Percentiles rank a stretch among this genome's conserved stretches.
These are phyloP conservation scores for Heliconius hortense DNA, from an alignment of 2,888 invertebrate species.

Conservation along the genomic window DNA sequence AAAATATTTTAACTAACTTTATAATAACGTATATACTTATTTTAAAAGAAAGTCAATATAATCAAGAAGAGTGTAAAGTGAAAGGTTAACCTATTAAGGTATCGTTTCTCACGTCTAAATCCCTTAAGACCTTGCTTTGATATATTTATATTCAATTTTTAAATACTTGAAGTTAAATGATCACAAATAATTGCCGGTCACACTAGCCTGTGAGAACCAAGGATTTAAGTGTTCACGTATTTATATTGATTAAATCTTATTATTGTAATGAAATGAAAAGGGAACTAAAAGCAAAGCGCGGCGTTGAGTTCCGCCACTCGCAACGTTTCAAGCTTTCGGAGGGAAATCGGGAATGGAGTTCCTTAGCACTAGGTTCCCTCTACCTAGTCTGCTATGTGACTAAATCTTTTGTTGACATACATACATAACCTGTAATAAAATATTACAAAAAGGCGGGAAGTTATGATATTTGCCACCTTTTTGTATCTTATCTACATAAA, in stretches of 20 bases:
- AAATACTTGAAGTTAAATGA: constrained; percentile 28
- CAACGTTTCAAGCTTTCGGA: no score
- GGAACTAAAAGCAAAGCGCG: background rate
- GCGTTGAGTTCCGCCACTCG: no score
- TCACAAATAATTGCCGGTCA: constrained; percentile 35
- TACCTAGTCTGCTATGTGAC: no score
- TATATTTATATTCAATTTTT: constrained; percentile 25
- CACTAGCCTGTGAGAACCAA: constrained; percentile 41
- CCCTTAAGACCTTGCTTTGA: constrained; percentile 8
- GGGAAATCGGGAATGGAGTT: no score
- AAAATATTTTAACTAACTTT: no score
- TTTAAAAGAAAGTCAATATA: background rate
- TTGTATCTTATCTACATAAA: background rate
- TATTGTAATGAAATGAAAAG: background rate
- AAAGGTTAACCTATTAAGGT: constrained; percentile 10
- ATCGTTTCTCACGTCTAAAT: constrained; percentile 24
- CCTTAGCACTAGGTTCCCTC: no score
- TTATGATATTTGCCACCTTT: background rate
- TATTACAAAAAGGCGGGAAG: background rate
- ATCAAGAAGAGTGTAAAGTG: constrained; percentile 5
- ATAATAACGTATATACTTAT: background rate
- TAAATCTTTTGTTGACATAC: no score
- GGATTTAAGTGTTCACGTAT: constrained; percentile 16
- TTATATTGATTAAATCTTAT: background rate
- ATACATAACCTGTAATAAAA: background rate